A percentile compares a stretch with the other conserved stretches of the same genome.
Conservation (phyloP, 2,113 vertebrate genomes). For the Callocephalon fimbriatum region DNA sequence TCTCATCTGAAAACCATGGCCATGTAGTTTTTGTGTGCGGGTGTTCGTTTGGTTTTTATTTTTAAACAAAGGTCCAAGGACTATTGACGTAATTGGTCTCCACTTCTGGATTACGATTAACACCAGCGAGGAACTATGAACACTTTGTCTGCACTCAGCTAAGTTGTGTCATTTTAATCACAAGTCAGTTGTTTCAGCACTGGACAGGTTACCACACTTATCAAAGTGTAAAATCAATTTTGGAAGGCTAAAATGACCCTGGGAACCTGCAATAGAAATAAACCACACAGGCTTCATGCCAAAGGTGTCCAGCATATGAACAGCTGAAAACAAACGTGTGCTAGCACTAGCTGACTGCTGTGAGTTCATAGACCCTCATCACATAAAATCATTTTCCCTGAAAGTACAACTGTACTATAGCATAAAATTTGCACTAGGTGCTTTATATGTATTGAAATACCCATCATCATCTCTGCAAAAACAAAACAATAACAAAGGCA, state of each 20-base stretch:
- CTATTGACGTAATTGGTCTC: neutral
- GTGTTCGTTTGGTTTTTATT: neutral
- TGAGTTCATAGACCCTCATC: neutral
- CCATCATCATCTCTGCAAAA: neutral
- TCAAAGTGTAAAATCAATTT: neutral
- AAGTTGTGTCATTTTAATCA: neutral
- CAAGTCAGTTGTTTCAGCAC: neutral
- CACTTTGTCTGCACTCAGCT: neutral
- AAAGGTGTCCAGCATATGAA: neutral
- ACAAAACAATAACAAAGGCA: neutral
- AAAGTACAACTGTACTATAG: neutral
- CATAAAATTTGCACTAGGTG: neutral
- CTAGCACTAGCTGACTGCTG: neutral
- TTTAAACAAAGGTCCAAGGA: neutral
- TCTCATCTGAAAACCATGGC: neutral
- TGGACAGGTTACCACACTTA: neutral
- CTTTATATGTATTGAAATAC: neutral
- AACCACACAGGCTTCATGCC: neutral
- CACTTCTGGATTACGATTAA: neutral
- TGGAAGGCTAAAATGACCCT: neutral
- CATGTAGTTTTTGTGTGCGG: neutral
- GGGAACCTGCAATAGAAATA: neutral
- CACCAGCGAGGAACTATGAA: neutral
- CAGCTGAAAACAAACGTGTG: neutral
- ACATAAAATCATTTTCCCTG: neutral